Percentiles rank a stretch among this genome's conserved stretches.
Evolutionary conservation across 2,113 vertebrate genomes (phyloP).

Genomic region (Odocoileus hemionus): DNA sequence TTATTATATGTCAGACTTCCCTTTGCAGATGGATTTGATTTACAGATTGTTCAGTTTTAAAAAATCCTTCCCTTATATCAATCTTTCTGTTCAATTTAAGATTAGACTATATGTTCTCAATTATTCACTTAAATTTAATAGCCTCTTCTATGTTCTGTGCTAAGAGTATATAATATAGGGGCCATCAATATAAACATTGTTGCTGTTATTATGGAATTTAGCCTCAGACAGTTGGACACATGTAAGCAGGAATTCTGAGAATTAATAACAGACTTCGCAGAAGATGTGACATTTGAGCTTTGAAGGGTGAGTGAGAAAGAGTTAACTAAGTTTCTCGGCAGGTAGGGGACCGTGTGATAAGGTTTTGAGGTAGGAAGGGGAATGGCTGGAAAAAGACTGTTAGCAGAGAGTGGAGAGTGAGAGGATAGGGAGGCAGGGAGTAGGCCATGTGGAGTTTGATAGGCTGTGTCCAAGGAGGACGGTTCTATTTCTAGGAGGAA

Average conservation of each 20-base stretch:
- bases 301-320: not conserved
- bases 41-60: not conserved
- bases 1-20: not conserved
- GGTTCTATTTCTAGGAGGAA: not conserved
- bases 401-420: not conserved
- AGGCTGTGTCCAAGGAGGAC: not conserved
- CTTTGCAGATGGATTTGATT: conserved; percentile 1
- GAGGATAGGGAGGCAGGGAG: not conserved
- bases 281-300: not conserved
- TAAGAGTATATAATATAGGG: not conserved
- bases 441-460: not conserved
- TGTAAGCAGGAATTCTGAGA: not conserved
- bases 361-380: not conserved
- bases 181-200: not conserved
- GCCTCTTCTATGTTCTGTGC: not conserved
- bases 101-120: not conserved
- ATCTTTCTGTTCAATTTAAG: not conserved
- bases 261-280: not conserved
- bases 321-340: not conserved
- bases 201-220: not conserved
- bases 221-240: not conserved
- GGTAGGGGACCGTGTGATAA: not conserved
- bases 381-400: not conserved
- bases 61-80: not conserved
- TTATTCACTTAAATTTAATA: conserved; percentile 4